A percentile compares a stretch with the other conserved stretches of the same genome.
Conservation (phyloP, 2,113 vertebrate species). For the Diglossa brunneiventris region DNA sequence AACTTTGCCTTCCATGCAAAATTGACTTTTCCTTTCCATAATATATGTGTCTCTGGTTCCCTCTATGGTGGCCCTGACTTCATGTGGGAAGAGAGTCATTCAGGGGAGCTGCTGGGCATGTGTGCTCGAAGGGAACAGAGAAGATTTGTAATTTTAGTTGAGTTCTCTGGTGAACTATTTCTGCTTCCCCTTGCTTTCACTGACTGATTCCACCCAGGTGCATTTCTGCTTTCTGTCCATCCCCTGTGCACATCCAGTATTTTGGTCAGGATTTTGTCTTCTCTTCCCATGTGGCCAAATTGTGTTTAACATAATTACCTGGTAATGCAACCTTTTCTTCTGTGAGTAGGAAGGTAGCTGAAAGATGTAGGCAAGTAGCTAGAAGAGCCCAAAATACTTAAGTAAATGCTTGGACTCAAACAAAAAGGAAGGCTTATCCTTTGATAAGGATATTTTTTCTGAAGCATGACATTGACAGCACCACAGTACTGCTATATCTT, state of each 20-base stretch:
- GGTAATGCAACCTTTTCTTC: background rate
- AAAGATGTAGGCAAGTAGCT: background rate
- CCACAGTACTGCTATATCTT: background rate
- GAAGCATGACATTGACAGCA: background rate
- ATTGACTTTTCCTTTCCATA: background rate
- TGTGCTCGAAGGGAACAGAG: background rate
- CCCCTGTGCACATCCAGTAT: background rate
- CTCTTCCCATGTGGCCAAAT: background rate
- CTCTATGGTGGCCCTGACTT: background rate
- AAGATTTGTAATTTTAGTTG: background rate
- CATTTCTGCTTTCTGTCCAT: background rate
- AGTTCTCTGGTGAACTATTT: background rate
- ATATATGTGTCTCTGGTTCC: background rate
- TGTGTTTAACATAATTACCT: background rate
- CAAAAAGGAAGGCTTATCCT: background rate
- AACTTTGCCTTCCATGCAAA: background rate
- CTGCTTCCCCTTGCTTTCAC: background rate
- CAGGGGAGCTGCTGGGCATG: background rate
- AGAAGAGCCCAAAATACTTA: background rate
- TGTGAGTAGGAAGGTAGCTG: background rate
- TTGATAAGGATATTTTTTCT: background rate
- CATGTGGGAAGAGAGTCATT: background rate
- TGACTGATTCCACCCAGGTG: background rate
- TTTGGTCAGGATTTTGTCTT: background rate
- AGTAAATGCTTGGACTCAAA: background rate